Evolutionary conservation across 1,140 invertebrate genomes (phyloP).

Genomic region (Diorhabda carinulata): DNA sequence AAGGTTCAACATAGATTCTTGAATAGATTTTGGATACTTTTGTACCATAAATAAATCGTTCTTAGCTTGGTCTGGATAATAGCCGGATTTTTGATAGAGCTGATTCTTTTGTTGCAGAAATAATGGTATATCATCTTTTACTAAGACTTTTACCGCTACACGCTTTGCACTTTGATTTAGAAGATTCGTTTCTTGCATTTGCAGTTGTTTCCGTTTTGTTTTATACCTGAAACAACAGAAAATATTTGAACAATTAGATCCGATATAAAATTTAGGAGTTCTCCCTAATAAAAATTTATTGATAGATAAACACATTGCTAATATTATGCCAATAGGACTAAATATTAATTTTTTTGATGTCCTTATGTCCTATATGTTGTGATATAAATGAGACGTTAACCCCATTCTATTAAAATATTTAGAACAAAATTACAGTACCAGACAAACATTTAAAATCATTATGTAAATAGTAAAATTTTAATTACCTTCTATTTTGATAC

Average conservation of each 20-base stretch:
- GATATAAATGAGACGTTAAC: no score
- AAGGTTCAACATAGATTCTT: slow-evolving; percentile 46
- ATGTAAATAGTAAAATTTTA: no score
- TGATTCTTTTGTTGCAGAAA: slow-evolving; percentile 38
- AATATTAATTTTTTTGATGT: not conserved
- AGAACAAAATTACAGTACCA: slow-evolving; percentile 63
- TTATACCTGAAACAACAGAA: slow-evolving; percentile 66
- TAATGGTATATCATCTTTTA: slow-evolving; percentile 69
- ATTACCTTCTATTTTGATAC: slow-evolving; percentile 16
- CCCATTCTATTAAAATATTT: no score
- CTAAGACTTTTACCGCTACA: slow-evolving; percentile 83
- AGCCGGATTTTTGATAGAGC: slow-evolving; percentile 38
- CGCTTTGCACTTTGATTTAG: slow-evolving; percentile 64
- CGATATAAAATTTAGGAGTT: no score
- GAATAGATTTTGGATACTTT: slow-evolving; percentile 42
- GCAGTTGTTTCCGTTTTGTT: slow-evolving; percentile 91
- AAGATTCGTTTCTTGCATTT: slow-evolving; percentile 66
- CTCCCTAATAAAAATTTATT: no score
- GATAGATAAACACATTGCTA: not conserved
- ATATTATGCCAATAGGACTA: not conserved
- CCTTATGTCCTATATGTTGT: no score
- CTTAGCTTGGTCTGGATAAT: slow-evolving; percentile 36
- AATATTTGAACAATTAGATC: no score
- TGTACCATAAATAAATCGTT: slow-evolving; percentile 38
- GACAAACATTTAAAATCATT: slow-evolving; percentile 41